These are phyloP conservation scores for Mirza zaza DNA, from an alignment of 2,113 vertebrate species.

Conservation along the genomic window DNA sequence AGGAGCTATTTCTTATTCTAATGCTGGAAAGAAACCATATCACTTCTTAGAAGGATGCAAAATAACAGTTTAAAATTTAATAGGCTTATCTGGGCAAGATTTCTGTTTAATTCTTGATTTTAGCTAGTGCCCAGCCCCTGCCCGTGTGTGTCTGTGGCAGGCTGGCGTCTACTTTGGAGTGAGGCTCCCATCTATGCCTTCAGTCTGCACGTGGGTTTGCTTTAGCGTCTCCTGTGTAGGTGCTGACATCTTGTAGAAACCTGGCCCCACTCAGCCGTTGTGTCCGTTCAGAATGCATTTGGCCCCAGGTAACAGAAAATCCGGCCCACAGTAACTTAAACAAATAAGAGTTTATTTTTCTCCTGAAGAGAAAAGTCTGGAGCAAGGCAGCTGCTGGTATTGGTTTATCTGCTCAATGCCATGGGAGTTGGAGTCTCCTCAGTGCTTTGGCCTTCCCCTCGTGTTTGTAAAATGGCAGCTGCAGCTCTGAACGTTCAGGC, in stretches of 20 bases:
- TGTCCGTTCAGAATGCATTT: background rate
- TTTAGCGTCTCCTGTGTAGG: background rate
- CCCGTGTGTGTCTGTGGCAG: background rate
- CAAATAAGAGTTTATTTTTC: conserved; percentile 48
- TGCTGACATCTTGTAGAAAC: background rate
- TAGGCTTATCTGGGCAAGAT: background rate
- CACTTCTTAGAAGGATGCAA: background rate
- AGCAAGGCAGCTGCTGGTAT: background rate
- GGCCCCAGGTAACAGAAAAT: conserved; percentile 27
- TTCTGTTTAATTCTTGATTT: conserved; percentile 4
- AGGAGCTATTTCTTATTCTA: background rate
- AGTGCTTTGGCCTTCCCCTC: background rate
- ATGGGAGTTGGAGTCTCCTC: background rate
- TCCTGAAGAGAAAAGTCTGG: background rate
- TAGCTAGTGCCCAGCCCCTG: background rate
- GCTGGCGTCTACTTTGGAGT: background rate
- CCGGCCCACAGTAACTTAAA: conserved; percentile 42
- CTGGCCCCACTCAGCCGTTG: background rate
- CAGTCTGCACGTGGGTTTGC: background rate
- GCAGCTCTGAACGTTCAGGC: background rate
- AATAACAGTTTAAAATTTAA: background rate
- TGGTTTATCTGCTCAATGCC: background rate
- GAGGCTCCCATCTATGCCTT: background rate
- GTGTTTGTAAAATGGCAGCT: background rate
- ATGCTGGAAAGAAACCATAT: background rate